Base-by-base conservation (phyloP, 2,113 vertebrate species). In the Lichenostomus cassidix region DNA sequence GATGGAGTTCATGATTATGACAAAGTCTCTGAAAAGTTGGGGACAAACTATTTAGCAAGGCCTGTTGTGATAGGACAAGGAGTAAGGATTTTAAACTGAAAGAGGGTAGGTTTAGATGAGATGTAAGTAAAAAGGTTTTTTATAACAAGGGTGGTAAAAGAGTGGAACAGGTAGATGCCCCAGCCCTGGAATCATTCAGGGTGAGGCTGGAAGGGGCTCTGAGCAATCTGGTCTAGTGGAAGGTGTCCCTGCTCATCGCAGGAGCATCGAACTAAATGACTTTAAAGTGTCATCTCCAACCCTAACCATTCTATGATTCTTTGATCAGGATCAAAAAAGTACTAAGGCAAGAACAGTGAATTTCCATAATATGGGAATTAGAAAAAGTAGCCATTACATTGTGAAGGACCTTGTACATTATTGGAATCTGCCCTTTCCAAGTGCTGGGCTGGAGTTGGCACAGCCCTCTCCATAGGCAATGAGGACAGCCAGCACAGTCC, bases 401-500 rank as follows among this genome's bases (percentile, higher is more conserved):
- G 15, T 67, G 46, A 89, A 81, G 25, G 17, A 74, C 47, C 15
- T 69, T 77, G 24, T 42, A n/a, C 20, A 41, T 70, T 67, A 78
- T 31, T 69, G 53, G 39, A 64, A 59, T 79, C 49, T 83, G 29
- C 17, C 50, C 28, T 25, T 83, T 92, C 24, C 33, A 20, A 83
- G 37, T 52, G 18, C 33, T 71, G 41, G 47, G 46, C 79, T 37
- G 63, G 59, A 37, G 44, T 0, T 86, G 53, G 80, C 83, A 44
- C 24, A 1, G 17, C 16, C 0, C 0, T 53, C 56, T 62, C 53
- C 5, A 1, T 25, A 46, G 42, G 62, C 18, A 68, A 37, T 52
- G 24, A 49, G 75, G 33, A 63, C 25, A 83, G 52, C 15, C 58
- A 59, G 71, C 47, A 83, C 13, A 42, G 23, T 55, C 58, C 23